phyloP scores from a whole-genome alignment of 2,797 vertebrate genomes.

The Perodicticus potto region DNA sequence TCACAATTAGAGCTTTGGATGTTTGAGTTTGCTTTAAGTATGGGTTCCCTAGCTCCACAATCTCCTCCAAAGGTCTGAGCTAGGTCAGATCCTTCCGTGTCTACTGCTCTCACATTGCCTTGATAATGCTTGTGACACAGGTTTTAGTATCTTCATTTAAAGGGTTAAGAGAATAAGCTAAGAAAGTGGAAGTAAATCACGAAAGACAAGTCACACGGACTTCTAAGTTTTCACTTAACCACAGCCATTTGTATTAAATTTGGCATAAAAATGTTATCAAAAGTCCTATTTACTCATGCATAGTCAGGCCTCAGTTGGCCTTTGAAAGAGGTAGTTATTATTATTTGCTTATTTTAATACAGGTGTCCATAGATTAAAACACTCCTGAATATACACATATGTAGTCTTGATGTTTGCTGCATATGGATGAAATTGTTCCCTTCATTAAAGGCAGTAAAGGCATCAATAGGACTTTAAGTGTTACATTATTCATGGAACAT shows the following conservation, averaged over 20 bases:
- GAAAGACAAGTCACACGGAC: not conserved
- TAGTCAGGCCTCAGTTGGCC: not conserved
- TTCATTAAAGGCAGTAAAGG: not conserved
- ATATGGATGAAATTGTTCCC: not conserved
- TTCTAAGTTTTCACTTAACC: not conserved
- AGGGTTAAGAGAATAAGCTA: not conserved
- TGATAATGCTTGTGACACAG: not conserved
- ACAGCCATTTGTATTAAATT: not conserved
- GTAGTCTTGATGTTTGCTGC: not conserved
- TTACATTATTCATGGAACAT: not conserved
- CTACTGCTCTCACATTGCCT: not conserved
- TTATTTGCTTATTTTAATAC: not conserved
- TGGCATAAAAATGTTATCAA: not conserved
- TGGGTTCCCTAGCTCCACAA: not conserved
- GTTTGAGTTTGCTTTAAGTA: not conserved
- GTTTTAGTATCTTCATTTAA: not conserved
- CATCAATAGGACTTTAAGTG: not conserved
- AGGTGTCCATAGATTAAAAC: not conserved
- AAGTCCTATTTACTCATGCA: not conserved
- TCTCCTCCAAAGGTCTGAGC: not conserved
- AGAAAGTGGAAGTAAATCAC: conserved; percentile 11
- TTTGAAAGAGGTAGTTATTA: not conserved
- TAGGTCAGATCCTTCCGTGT: not conserved
- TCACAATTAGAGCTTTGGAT: not conserved
- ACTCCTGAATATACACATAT: not conserved